Evolutionary conservation across 2,797 vertebrate species (phyloP).

Genomic region (Hirundo rustica): DNA sequence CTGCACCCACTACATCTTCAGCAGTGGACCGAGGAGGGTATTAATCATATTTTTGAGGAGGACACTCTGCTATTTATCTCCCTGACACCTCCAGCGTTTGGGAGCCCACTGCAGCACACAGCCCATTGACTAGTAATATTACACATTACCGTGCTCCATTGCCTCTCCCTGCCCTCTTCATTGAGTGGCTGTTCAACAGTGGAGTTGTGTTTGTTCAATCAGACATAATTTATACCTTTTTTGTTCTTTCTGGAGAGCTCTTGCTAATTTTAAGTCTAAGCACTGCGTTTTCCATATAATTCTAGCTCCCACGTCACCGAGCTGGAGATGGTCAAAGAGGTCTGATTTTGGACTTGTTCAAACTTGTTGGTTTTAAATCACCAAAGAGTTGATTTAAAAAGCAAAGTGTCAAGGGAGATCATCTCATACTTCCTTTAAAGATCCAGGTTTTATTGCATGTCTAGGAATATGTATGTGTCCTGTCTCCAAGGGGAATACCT

Average conservation of each 20-base stretch:
- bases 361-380: conserved; percentile 28
- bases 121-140: conserved; percentile 99
- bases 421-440: conserved; percentile 36
- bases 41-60: conserved; percentile 99
- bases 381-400: conserved; percentile 38
- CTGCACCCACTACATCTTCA: conserved; percentile 99
- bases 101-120: conserved; percentile 96
- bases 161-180: conserved; percentile 99
- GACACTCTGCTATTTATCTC: conserved; percentile 99
- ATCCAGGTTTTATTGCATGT: conserved; percentile 2
- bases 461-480: conserved; percentile 48
- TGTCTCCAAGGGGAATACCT: conserved; percentile 52
- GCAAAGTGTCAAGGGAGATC: background rate
- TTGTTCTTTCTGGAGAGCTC: conserved; percentile 69
- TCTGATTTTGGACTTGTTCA: background rate
- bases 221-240: conserved; percentile 94
- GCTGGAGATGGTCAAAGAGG: conserved; percentile 3
- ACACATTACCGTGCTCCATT: conserved; percentile 99
- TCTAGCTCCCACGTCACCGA: background rate
- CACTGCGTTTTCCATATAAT: background rate
- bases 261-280: conserved; percentile 71
- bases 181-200: conserved; percentile 97
- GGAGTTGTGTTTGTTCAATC: conserved; percentile 92
- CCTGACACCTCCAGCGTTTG: conserved; percentile 98
- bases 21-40: conserved; percentile 98